These are phyloP conservation scores for Sitodiplosis mosellana DNA, from an alignment of 1,140 invertebrate genomes.

Conservation along the genomic window DNA sequence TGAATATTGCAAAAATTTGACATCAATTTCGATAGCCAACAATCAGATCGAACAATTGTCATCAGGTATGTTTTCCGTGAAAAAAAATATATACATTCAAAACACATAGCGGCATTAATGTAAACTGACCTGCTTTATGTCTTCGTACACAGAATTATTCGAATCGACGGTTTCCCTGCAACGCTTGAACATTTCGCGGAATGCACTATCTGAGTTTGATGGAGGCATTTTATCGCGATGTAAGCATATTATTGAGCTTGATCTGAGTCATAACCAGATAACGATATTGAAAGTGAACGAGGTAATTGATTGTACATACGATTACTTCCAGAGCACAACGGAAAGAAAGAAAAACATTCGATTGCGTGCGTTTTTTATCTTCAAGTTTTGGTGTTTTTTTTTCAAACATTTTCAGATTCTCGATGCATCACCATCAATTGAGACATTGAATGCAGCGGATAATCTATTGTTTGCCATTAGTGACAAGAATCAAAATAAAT, in stretches of 20 bases:
- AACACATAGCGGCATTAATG: too few relatives aligned
- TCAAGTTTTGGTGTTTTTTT: too few relatives aligned
- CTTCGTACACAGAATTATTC: neutral
- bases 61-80: neutral
- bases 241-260: neutral
- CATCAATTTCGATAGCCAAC: neutral
- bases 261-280: neutral
- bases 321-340: too few relatives aligned
- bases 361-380: too few relatives aligned
- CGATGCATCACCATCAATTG: neutral
- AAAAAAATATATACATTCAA: neutral
- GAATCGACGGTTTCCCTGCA: neutral
- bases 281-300: neutral
- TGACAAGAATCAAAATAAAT: neutral
- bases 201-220: neutral
- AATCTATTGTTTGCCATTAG: neutral
- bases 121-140: too few relatives aligned
- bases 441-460: neutral
- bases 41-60: neutral
- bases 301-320: too few relatives aligned
- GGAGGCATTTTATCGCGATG: neutral
- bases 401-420: neutral
- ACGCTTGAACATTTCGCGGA: neutral
- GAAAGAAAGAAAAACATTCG: too few relatives aligned
- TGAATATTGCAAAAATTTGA: neutral